Percentiles rank a stretch among this genome's conserved stretches.
These are phyloP conservation scores for Ptychoptera albimana DNA, from an alignment of 2,888 invertebrate genomes.

Conservation along the genomic window DNA sequence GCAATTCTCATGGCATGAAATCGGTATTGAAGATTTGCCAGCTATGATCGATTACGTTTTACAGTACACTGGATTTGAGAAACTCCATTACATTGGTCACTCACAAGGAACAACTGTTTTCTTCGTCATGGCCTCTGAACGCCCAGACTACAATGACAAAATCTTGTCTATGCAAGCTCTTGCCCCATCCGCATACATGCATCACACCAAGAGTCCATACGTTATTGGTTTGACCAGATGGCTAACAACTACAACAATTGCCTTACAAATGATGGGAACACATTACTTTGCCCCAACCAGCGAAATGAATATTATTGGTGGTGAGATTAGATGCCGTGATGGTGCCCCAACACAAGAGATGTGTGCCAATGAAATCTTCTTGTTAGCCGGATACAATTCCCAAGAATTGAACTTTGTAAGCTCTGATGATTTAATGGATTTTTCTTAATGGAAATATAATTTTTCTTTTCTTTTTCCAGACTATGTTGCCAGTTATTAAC, in stretches of 20 bases:
- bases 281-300: slow-evolving; percentile 42
- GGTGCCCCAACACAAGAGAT: slow-evolving; percentile 34
- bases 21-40: slow-evolving; percentile 37
- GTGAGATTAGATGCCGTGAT: slow-evolving; percentile 33
- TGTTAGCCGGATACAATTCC: slow-evolving; percentile 41
- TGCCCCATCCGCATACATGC: slow-evolving; percentile 39
- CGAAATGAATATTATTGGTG: slow-evolving; percentile 22
- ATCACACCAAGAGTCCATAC: slow-evolving; percentile 31
- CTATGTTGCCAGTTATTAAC: slow-evolving; percentile 30
- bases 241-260: slow-evolving; percentile 17
- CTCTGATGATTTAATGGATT: too few relatives aligned
- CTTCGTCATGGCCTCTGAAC: slow-evolving; percentile 35
- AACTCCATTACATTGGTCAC: slow-evolving; percentile 36
- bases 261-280: slow-evolving; percentile 22
- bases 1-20: slow-evolving; percentile 32
- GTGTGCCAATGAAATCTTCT: slow-evolving; percentile 42
- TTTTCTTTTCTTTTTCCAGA: slow-evolving; percentile 19
- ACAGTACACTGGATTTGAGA: slow-evolving; percentile 21
- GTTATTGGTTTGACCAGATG: slow-evolving; percentile 11
- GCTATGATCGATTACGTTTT: slow-evolving; percentile 34
- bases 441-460: not conserved
- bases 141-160: slow-evolving; percentile 36
- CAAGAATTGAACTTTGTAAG: slow-evolving; percentile 40
- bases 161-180: slow-evolving; percentile 36
- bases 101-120: slow-evolving; percentile 42